Evolutionary conservation across 2,113 vertebrate genomes (phyloP), one percentile per base, ranked within the genome.

Genomic region (Aix galericulata): DNA sequence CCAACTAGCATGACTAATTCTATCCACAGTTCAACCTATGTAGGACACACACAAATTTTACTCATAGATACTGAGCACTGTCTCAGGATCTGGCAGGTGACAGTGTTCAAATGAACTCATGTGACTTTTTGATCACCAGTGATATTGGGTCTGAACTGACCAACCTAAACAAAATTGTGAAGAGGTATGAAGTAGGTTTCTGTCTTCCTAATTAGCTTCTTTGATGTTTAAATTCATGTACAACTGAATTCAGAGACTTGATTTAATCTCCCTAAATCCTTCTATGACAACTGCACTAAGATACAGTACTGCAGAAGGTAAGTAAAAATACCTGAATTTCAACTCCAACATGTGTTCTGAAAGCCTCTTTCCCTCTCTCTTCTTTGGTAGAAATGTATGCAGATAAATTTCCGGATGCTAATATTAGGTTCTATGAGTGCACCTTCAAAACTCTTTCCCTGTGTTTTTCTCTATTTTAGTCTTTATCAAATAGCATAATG

Each of bases 1-100:
- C 62, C 78, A 79, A 82, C 36, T 25, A 71, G 31, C 46, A 72
- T 94, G 91, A 90, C 79, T 88, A 91, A 91, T 91, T 95, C 85
- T 86, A 38, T 25, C 67, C 79, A 66, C 59, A 85, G 44, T 34
- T 94, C 64, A 83, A 6, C 32, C 4, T 3, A 71, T 44, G 34
- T 64, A 71, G 76, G 60, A 69, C 34, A 67, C 31, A 25, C 59
- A 83, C 36, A 71, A 42, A 32, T 67, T 88, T 91, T 90, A 11
- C 26, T 77, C n/a, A 1, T 8, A 64, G 67, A 11, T 40, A 60
- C 17, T 89, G n/a, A 77, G 36, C 53, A 53, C 21, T 3, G 4
- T 50, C 26, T 59, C 56, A 42, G 55, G 38, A 67, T 79, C 63
- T 94, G 31, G 36, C 21, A 72, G 9, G 46, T 56, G 46, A 32